phyloP scores from a whole-genome alignment of 2,113 vertebrate genomes.

The Embiotoca jacksoni region DNA sequence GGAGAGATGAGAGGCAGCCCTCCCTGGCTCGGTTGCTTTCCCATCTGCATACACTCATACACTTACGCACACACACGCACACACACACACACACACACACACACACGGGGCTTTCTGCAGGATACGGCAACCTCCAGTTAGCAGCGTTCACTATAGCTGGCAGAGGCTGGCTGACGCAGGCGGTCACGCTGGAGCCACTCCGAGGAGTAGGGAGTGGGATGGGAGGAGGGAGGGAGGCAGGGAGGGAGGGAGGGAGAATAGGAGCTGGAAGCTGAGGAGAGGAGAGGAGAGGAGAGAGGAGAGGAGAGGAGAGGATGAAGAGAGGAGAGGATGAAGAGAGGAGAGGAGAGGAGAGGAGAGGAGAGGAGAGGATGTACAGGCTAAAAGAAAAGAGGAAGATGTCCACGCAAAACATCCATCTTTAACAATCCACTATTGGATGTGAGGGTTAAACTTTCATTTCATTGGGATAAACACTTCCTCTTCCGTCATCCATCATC shows the following conservation, averaged over 20 bases:
- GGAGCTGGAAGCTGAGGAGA: not conserved
- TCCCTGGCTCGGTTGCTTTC: constrained; percentile 73
- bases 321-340: not conserved
- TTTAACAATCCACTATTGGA: not conserved
- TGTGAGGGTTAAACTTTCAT: not conserved
- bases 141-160: constrained; percentile 47
- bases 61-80: constrained; percentile 27
- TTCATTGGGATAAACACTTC: constrained; percentile 5
- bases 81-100: constrained; percentile 26
- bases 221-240: constrained; percentile 16
- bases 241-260: not conserved
- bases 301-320: constrained; percentile 27
- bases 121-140: constrained; percentile 54
- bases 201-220: constrained; percentile 28
- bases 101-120: constrained; percentile 56
- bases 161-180: constrained; percentile 69
- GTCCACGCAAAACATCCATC: too few species aligned
- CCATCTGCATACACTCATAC: constrained; percentile 66
- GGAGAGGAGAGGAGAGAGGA: constrained; percentile 5
- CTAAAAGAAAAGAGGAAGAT: not conserved
- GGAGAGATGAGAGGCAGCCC: constrained; percentile 72
- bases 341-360: not conserved
- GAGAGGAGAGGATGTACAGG: not conserved
- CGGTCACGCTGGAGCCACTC: constrained; percentile 62
- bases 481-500: constrained; percentile 9